phyloP scores from a whole-genome alignment of 1,140 invertebrate species.

The Bombus consobrinus region DNA sequence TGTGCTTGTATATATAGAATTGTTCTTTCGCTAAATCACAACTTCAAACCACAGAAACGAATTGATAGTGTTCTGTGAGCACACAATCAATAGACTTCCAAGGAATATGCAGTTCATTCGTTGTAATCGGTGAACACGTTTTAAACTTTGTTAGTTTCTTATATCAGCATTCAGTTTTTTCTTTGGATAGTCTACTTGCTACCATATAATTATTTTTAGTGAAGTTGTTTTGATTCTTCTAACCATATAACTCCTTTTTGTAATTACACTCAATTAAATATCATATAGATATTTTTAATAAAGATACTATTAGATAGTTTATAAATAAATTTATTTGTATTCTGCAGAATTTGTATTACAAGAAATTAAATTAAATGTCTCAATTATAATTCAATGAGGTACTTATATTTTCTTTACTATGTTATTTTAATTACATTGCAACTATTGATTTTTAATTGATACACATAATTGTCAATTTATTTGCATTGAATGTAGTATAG shows the following conservation, averaged over 20 bases:
- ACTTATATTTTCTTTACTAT: background rate
- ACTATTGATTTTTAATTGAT: slow-evolving; percentile 23
- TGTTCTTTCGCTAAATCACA: slow-evolving; percentile 2
- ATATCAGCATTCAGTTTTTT: background rate
- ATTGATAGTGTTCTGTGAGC: slow-evolving; percentile 18
- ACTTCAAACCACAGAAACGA: slow-evolving; percentile 11
- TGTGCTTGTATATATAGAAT: background rate
- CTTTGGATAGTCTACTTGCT: background rate
- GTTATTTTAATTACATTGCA: background rate
- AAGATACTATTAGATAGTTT: background rate
- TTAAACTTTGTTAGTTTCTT: slow-evolving; percentile 17
- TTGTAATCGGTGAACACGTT: slow-evolving; percentile 22
- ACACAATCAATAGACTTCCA: slow-evolving; percentile 56
- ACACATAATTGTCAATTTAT: background rate
- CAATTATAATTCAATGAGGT: background rate
- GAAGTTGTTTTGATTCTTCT: slow-evolving; percentile 38
- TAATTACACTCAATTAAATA: background rate
- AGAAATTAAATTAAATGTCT: background rate
- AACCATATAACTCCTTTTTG: slow-evolving; percentile 24
- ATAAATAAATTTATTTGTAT: background rate
- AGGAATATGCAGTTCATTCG: slow-evolving; percentile 34
- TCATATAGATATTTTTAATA: background rate
- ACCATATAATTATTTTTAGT: background rate
- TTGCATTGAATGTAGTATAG: background rate
- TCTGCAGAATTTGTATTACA: background rate